Percentiles rank a stretch among this genome's conserved stretches.
These are phyloP conservation scores for Amorpha juglandis DNA, from an alignment of 2,888 invertebrate genomes.

Conservation along the genomic window DNA sequence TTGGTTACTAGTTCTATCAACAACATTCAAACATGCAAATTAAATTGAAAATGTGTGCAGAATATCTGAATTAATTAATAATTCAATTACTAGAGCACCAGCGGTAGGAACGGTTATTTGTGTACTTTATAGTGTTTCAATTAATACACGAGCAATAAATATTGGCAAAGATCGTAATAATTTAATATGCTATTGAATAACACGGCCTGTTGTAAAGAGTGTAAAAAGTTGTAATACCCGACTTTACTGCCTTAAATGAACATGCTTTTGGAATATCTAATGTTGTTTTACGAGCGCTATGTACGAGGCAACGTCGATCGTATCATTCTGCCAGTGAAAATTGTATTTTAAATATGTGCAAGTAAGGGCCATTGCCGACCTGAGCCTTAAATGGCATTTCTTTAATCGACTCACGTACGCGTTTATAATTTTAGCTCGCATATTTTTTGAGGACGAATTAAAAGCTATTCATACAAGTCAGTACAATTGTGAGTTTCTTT, in stretches of 20 bases:
- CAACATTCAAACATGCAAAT: neutral
- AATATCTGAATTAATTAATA: conserved; percentile 49
- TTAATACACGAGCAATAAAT: conserved; percentile 61
- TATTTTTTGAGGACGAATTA: conserved; percentile 41
- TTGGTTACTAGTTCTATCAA: neutral
- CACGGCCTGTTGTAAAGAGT: conserved; percentile 41
- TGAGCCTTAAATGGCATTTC: conserved; percentile 34
- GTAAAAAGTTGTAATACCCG: conserved; percentile 50
- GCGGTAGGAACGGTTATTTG: conserved; percentile 36
- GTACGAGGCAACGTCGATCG: conserved; percentile 8
- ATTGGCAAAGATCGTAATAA: conserved; percentile 55
- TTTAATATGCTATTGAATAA: conserved; percentile 55
- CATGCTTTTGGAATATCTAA: conserved; percentile 46
- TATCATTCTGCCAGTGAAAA: neutral
- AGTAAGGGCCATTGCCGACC: neutral
- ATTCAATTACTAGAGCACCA: conserved; percentile 44
- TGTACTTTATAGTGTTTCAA: conserved; percentile 53
- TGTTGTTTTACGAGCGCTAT: conserved; percentile 37
- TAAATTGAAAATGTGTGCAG: conserved; percentile 37
- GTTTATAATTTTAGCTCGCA: conserved; percentile 40
- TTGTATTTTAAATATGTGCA: neutral
- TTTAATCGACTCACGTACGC: conserved; percentile 42
- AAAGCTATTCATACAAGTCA: conserved; percentile 33
- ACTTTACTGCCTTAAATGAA: conserved; percentile 46
- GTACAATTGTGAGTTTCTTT: conserved; percentile 23